phyloP scores from a whole-genome alignment of 1,140 invertebrate genomes.

The Cydia strobilella region DNA sequence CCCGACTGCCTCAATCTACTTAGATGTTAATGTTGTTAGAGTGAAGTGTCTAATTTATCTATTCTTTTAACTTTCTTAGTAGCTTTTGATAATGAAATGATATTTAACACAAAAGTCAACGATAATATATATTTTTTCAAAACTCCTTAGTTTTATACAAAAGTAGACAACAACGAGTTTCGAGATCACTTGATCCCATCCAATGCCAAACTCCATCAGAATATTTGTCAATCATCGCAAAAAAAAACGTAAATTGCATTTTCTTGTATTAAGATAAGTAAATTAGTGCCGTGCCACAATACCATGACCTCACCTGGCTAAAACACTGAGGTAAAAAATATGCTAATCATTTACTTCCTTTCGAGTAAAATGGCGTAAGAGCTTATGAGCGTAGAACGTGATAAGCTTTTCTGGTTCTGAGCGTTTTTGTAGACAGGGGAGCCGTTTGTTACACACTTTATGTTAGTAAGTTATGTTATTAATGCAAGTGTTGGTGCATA shows the following conservation, averaged over 20 bases:
- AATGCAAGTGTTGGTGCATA: not conserved
- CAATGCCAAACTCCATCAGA: not conserved
- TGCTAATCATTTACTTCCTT: not conserved
- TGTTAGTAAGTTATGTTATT: constrained; percentile 11
- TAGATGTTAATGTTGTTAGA: too few species aligned
- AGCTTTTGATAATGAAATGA: too few species aligned
- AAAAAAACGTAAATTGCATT: constrained; percentile 3
- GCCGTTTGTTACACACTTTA: not conserved
- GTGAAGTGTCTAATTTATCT: too few species aligned
- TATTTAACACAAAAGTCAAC: too few species aligned
- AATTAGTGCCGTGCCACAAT: not conserved
- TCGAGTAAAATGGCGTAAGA: not conserved
- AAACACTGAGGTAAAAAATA: constrained; percentile 7
- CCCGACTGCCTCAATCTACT: too few species aligned
- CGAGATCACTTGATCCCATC: not conserved
- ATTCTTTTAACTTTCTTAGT: too few species aligned
- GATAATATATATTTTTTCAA: too few species aligned
- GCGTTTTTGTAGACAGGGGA: not conserved
- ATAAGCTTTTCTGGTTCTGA: not conserved
- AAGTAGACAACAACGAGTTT: not conserved
- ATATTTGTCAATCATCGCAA: not conserved
- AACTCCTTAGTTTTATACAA: not conserved
- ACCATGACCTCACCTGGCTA: not conserved
- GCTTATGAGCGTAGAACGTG: not conserved
- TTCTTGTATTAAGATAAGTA: not conserved